Conservation (phyloP, 1,140 invertebrate species). For the Drosophila sturtevanti region DNA sequence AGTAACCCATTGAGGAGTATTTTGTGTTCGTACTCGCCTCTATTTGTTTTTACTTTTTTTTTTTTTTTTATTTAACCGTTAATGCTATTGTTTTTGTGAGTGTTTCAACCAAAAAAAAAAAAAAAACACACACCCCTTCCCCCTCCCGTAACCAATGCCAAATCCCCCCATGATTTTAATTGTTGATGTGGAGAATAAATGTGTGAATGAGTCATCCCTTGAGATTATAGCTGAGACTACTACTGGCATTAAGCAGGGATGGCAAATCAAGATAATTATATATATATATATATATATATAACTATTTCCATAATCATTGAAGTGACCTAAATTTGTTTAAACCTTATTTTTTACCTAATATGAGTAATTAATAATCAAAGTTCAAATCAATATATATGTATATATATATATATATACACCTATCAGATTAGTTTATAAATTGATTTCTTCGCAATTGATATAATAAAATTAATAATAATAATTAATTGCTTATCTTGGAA, state of each 20-base stretch:
- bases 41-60: conserved; percentile 56
- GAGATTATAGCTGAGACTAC: neutral
- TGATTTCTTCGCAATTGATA: neutral
- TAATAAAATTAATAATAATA: neutral
- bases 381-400: too few relatives aligned
- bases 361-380: too few relatives aligned
- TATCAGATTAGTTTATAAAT: neutral
- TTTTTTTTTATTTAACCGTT: conserved; percentile 20
- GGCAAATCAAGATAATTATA: too few relatives aligned
- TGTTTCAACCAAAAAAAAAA: too few relatives aligned
- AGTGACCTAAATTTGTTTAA: too few relatives aligned
- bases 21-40: neutral
- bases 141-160: neutral
- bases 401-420: too few relatives aligned
- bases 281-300: too few relatives aligned
- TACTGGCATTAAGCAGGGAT: too few relatives aligned
- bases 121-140: too few relatives aligned
- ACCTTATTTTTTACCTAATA: too few relatives aligned
- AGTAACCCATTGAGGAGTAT: conserved; percentile 54
- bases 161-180: neutral
- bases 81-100: conserved; percentile 10
- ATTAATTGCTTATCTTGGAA: neutral
- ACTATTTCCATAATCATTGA: too few relatives aligned
- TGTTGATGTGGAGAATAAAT: neutral
- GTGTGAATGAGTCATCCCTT: neutral